phyloP scores from a whole-genome alignment of 2,113 vertebrate species.

The Bothrops jararaca region DNA sequence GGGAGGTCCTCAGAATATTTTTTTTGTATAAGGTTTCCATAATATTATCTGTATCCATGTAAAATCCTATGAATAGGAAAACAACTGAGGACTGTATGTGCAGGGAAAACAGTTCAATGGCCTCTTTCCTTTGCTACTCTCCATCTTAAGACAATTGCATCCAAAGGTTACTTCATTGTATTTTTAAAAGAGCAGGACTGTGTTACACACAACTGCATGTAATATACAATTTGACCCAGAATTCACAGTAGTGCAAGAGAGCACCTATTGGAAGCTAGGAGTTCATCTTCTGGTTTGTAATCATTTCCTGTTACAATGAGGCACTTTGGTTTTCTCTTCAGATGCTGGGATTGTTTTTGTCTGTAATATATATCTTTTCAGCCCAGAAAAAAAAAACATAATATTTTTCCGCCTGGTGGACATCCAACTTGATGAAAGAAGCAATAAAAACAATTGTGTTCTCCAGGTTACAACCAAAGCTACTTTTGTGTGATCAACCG shows the following conservation, averaged over 20 bases:
- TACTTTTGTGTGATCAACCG: conserved; percentile 51
- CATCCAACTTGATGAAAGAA: conserved; percentile 55
- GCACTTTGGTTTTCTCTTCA: not conserved
- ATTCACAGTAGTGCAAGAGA: not conserved
- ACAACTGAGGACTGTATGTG: no score
- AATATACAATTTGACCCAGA: not conserved
- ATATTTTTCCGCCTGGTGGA: conserved; percentile 56
- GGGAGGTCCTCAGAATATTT: not conserved
- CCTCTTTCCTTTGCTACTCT: not conserved
- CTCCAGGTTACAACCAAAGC: conserved; percentile 54
- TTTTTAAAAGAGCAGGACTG: not conserved
- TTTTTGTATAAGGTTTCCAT: not conserved
- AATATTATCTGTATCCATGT: not conserved
- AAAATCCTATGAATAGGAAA: not conserved
- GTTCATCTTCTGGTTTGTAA: conserved; percentile 3
- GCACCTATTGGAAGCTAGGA: conserved; percentile 1
- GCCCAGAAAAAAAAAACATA: conserved; percentile 40
- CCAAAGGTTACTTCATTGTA: not conserved
- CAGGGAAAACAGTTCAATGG: not conserved
- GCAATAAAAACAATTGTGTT: conserved; percentile 58
- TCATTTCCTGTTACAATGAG: conserved; percentile 29
- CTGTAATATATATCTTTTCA: conserved; percentile 52
- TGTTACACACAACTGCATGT: not conserved
- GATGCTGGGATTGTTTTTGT: conserved; percentile 6
- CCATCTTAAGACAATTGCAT: not conserved